phyloP scores from a whole-genome alignment of 2,797 vertebrate genomes.

The Gobionotothen gibberifrons region DNA sequence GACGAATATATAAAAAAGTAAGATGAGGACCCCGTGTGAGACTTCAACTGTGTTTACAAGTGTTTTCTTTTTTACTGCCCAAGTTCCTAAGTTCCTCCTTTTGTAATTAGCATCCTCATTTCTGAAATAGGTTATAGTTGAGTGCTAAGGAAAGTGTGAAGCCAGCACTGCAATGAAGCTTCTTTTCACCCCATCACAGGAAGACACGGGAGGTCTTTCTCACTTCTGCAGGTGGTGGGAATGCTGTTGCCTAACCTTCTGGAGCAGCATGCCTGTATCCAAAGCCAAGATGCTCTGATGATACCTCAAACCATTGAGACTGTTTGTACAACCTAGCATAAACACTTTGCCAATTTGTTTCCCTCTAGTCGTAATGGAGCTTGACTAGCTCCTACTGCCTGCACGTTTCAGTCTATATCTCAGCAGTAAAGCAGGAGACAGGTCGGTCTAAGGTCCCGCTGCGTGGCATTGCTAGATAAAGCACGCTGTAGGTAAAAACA shows the following conservation, averaged over 20 bases:
- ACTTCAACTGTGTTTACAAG: constrained; percentile 24
- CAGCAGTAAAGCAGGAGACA: constrained; percentile 59
- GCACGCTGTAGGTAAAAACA: constrained; percentile 71
- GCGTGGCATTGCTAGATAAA: constrained; percentile 78
- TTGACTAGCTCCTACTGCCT: constrained; percentile 50
- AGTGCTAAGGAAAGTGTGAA: constrained; percentile 82
- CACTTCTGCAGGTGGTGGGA: constrained; percentile 85
- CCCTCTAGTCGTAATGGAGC: constrained; percentile 60
- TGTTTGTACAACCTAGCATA: constrained; percentile 55
- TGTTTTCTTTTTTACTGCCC: constrained; percentile 52
- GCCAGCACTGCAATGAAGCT: constrained; percentile 80
- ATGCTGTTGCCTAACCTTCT: constrained; percentile 85
- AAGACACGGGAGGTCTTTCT: constrained; percentile 84
- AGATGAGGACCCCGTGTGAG: constrained; percentile 4
- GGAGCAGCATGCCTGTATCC: constrained; percentile 47
- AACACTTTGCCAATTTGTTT: constrained; percentile 62
- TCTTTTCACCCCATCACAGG: constrained; percentile 81
- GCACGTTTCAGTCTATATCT: constrained; percentile 60
- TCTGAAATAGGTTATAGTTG: constrained; percentile 84
- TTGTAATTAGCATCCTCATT: constrained; percentile 88
- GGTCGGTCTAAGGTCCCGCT: constrained; percentile 59
- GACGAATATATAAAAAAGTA: constrained; percentile 17
- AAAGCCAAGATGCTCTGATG: constrained; percentile 29
- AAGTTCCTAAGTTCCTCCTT: constrained; percentile 78
- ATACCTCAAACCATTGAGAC: constrained; percentile 35